These are phyloP conservation scores for human (Homo sapiens) DNA, from an alignment of 2,113 vertebrate species.

Conservation along the genomic window GRCh38 chrX:22322001-22322500, in stretches of 20 bases:
- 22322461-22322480: neutral
- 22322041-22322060: neutral
- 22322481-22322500: neutral
- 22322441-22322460: neutral
- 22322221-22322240: neutral
- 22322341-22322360: neutral
- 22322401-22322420: neutral
- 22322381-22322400: neutral
- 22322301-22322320: neutral
- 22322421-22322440: neutral
- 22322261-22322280: neutral
- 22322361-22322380: neutral
- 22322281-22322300: neutral
- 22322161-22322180: neutral
- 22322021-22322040: neutral
- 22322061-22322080: neutral
- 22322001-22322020: neutral
- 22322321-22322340: neutral
- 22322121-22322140: neutral
- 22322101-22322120: neutral
- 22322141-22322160: neutral
- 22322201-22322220: neutral
- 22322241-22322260: neutral
- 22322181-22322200: neutral
- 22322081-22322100: neutral